Conservation (phyloP, 2,113 vertebrate species). For the Felis chaus region DNA sequence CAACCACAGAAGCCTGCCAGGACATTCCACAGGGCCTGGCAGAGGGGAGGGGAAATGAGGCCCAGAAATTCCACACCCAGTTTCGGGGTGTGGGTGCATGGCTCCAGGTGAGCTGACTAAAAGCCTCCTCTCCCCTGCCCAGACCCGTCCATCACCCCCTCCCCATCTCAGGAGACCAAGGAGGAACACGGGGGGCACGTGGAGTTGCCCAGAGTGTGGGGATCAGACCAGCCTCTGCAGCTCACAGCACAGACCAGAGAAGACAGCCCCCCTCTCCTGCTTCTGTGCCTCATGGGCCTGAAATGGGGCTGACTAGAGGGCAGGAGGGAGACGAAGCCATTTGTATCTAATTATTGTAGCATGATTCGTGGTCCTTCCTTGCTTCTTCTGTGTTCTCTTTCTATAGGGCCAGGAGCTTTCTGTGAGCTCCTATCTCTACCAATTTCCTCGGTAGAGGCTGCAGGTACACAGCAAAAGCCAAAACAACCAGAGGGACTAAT, state of each 20-base stretch:
- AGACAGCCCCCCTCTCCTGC: background rate
- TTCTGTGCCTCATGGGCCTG: background rate
- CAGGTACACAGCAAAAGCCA: conserved; percentile 59
- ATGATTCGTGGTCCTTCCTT: background rate
- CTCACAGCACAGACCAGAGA: background rate
- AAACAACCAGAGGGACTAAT: conserved; percentile 75
- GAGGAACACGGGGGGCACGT: rapidly evolving
- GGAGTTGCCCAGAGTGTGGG: background rate
- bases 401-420: background rate
- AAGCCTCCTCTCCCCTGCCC: no score
- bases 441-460: background rate
- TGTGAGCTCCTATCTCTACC: background rate
- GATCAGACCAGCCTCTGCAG: background rate
- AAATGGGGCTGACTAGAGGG: background rate
- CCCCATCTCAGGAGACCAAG: background rate
- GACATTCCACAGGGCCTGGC: background rate
- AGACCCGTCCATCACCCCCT: background rate
- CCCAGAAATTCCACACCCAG: background rate
- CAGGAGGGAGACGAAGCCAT: background rate
- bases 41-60: background rate
- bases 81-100: background rate
- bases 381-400: background rate
- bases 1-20: conserved; percentile 35
- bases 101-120: background rate
- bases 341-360: background rate